phyloP scores from a whole-genome alignment of 2,888 invertebrate genomes.

The Drosophila fungiperda region DNA sequence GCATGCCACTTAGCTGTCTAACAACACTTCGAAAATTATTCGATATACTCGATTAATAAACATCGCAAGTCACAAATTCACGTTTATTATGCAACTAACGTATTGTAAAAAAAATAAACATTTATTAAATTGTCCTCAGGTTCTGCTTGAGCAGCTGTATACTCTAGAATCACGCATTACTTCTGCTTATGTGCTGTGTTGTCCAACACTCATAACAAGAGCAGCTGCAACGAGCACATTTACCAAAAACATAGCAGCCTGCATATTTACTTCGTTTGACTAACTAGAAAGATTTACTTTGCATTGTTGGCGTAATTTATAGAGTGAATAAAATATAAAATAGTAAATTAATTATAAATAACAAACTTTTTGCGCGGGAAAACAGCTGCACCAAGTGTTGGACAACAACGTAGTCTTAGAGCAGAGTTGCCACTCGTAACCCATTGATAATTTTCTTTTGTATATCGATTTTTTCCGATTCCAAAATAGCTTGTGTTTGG shows the following conservation, averaged over 20 bases:
- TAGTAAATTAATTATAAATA: slow-evolving; percentile 4
- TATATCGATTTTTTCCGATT: slow-evolving; percentile 31
- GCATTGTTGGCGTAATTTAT: background rate
- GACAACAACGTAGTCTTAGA: background rate
- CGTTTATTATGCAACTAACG: background rate
- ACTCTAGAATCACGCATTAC: background rate
- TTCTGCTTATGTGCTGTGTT: slow-evolving; percentile 1
- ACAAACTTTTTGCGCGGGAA: slow-evolving; percentile 56
- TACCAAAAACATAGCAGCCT: slow-evolving; percentile 29
- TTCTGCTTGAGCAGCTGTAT: too few relatives aligned
- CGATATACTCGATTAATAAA: slow-evolving; percentile 50
- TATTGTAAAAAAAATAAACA: background rate
- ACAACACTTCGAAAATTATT: slow-evolving; percentile 46
- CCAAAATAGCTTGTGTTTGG: slow-evolving; percentile 35
- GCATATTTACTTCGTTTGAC: slow-evolving; percentile 1
- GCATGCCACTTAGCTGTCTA: slow-evolving; percentile 45
- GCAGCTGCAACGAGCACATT: slow-evolving; percentile 59
- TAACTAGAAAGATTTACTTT: background rate
- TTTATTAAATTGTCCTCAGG: background rate
- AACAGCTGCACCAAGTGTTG: slow-evolving; percentile 52
- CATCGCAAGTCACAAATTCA: slow-evolving; percentile 13
- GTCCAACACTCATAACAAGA: slow-evolving; percentile 40
- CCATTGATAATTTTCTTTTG: slow-evolving; percentile 25
- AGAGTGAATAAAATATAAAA: background rate
- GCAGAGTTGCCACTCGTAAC: slow-evolving; percentile 22